Base-by-base conservation (phyloP, 1,140 invertebrate species). In the Nixonia krombeini region DNA sequence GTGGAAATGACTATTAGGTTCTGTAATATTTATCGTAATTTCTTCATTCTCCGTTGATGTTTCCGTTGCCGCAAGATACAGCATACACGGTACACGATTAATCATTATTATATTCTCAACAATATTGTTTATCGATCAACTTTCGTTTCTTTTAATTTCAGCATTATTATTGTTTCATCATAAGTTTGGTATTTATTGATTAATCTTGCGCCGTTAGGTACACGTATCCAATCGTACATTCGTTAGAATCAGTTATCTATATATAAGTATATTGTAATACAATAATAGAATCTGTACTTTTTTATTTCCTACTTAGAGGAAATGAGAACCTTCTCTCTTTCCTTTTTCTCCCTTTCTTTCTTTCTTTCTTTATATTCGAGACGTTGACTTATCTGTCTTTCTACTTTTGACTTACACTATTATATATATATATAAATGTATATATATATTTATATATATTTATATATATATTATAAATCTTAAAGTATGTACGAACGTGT, bases 401-500 rank as follows among this genome's bases (percentile, higher is more conserved):
- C 59, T 56, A 63, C 55, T 62, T 65, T 67, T 49, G 12, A 47
- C 58, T 68, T 57, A 62, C 23, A 40, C 65, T 69, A 69, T 59
- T 55, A 63, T 63, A 55, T 62, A 57, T 52, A 63, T 59, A 72
- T 72, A 63, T 73, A 80, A 78, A 78, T 82, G 78, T 75, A 83
- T 84, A 73, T 84, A 84, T n/a, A n/a, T n/a, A n/a, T n/a, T n/a
- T n/a, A n/a, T n/a, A n/a, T n/a, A n/a, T n/a, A n/a, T n/a, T n/a
- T n/a, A n/a, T n/a, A n/a, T n/a, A n/a, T n/a, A n/a, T n/a, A n/a
- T n/a, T n/a, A 57, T 52, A 63, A 63, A 72, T 72, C 65, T 73
- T 81, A 78, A 78, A 83, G 78, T 75, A 83, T 84, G 73, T 84
- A 84, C 75, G 82, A 85, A 84, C 75, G 80, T 83, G 75, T 85